These are phyloP conservation scores for Diadophis punctatus DNA, from an alignment of 2,113 vertebrate genomes.

Conservation along the genomic window DNA sequence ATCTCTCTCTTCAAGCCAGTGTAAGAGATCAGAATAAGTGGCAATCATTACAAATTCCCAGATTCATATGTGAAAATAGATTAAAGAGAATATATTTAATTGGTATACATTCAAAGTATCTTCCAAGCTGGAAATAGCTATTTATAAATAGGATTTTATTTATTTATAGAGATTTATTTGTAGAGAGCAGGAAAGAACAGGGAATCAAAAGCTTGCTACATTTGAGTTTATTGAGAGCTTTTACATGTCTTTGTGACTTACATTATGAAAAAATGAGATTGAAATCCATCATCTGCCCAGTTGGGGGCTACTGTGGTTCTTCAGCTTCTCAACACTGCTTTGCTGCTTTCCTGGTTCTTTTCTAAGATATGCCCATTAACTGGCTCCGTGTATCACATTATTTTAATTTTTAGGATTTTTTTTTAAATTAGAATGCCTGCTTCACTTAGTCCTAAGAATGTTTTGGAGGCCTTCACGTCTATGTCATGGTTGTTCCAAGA, in stretches of 20 bases:
- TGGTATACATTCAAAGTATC: neutral
- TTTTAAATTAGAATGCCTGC: neutral
- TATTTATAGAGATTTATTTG: neutral
- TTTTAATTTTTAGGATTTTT: neutral
- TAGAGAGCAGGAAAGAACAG: neutral
- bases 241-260: neutral
- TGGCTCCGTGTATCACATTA: neutral
- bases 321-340: neutral
- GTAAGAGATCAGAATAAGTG: neutral
- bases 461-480: neutral
- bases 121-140: neutral
- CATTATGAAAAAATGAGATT: neutral
- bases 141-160: neutral
- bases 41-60: neutral
- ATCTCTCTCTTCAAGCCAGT: neutral
- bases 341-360: neutral
- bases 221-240: neutral
- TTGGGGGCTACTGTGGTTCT: neutral
- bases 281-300: neutral
- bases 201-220: neutral
- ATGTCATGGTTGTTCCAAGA: neutral
- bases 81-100: neutral
- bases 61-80: neutral
- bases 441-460: neutral
- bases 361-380: neutral